These are phyloP conservation scores for Drosophila subsilvestris DNA, from an alignment of 2,888 invertebrate genomes.

Conservation along the genomic window DNA sequence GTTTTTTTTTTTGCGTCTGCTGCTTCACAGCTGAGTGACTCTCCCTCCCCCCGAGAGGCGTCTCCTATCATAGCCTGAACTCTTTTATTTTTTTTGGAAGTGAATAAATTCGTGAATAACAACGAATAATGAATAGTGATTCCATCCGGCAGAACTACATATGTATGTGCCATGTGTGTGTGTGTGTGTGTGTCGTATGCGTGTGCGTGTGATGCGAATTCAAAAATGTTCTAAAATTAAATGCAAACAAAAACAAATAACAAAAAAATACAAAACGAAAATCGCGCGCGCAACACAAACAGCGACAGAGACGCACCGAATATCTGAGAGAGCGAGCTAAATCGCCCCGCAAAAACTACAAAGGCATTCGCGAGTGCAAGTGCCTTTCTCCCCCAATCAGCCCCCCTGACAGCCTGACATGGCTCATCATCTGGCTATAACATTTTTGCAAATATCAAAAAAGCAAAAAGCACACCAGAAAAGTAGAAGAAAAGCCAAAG, in stretches of 20 bases:
- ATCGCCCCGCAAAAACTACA: slow-evolving; percentile 37
- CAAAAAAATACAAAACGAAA: slow-evolving; percentile 42
- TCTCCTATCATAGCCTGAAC: not conserved
- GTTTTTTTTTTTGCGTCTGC: slow-evolving; percentile 14
- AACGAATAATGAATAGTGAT: not conserved
- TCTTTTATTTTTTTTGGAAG: not conserved
- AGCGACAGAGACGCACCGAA: slow-evolving; percentile 26
- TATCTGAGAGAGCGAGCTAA: slow-evolving; percentile 22
- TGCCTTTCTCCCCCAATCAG: not conserved
- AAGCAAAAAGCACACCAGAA: slow-evolving; percentile 25
- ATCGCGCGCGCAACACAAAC: slow-evolving; percentile 40
- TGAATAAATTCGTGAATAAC: slow-evolving; percentile 9
- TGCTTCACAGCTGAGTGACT: slow-evolving; percentile 61
- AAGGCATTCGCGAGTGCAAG: slow-evolving; percentile 34
- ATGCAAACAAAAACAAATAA: slow-evolving; percentile 67
- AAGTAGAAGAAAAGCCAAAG: slow-evolving; percentile 8
- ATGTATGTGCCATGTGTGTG: slow-evolving; percentile 56
- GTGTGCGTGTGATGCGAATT: slow-evolving; percentile 68
- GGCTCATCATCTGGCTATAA: slow-evolving; percentile 61
- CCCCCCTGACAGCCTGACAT: slow-evolving; percentile 18
- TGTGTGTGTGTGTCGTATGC: slow-evolving; percentile 27
- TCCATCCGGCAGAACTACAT: slow-evolving; percentile 50
- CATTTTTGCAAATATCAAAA: slow-evolving; percentile 55
- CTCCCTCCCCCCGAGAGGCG: not conserved
- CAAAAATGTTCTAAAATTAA: slow-evolving; percentile 74